Evolutionary conservation across 1,140 invertebrate species (phyloP), one percentile per base, ranked within the genome.

Genomic region (Chelonus insularis): DNA sequence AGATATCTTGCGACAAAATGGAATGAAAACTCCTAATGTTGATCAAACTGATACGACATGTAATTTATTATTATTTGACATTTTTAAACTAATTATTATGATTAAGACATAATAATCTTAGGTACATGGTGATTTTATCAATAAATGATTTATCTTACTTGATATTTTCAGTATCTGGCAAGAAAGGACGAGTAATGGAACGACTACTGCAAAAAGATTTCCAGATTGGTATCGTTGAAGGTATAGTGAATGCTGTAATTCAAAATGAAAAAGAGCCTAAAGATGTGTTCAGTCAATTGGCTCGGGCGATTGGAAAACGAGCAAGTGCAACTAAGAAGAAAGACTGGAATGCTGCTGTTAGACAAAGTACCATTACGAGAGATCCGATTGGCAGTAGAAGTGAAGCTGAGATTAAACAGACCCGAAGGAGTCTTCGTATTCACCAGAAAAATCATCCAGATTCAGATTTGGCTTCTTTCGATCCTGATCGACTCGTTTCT

Each of bases 201-300:
- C 83, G 92, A 20, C 84, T 91, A 48, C 85, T 94, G 11, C 83
- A 93, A n/a, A 94, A 93, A 74, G 92, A 93, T 77, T 94, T 94
- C 87, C 91, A 92, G 69, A 94, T 94, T 61, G 92, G 91, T 5
- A 87, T 93, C 48, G 91, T 94, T 1, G 91, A 94, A 75, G 89
- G 89, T 8, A 86, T 92, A n/a, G 86, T 92, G 9, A 88, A 86
- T 58, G 87, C 89, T 54, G 89, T 88, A 6, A 86, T 89, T 29
- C 84, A 86, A 2, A 83, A 72, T 25, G 85, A 88, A 39, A 88
- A 86, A 60, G 86, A 86, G 25, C 85, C 89, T 0, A 88, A 89
- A 62, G 91, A 93, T 70, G 88, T 94, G 0, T 93, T 94, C 75
- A 87, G 87, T 65, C 90, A 92, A 69, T 87, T 95, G 39, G 87